Evolutionary conservation across 2,888 invertebrate genomes (phyloP).

Genomic region (Scaptomyza cyrtandrae): DNA sequence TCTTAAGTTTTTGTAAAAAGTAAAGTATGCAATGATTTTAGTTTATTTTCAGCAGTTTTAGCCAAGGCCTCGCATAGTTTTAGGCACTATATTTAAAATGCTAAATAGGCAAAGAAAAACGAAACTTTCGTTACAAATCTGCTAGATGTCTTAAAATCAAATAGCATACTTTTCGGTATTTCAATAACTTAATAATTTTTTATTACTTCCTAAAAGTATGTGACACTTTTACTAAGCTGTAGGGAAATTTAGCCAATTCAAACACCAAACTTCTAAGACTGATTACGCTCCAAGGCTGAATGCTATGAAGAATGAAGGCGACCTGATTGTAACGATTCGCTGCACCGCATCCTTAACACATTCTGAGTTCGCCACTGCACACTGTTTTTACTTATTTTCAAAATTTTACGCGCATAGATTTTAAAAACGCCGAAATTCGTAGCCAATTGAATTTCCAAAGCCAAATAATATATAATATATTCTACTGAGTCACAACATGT

Average conservation of each 20-base stretch:
- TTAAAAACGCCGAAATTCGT: neutral
- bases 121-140: no score
- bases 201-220: neutral
- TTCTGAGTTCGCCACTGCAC: neutral
- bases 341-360: neutral
- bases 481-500: neutral
- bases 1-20: no score
- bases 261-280: neutral
- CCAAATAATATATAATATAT: neutral
- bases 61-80: no score
- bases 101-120: no score
- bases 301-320: neutral
- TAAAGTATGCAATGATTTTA: no score
- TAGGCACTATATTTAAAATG: no score
- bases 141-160: no score
- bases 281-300: neutral
- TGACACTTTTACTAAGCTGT: neutral
- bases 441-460: no score
- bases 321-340: neutral
- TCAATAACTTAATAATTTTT: neutral
- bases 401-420: neutral
- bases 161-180: neutral
- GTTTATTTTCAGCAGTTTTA: no score
- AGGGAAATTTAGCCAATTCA: neutral
- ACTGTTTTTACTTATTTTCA: conserved; percentile 13